Conservation (phyloP, 30 jellyfish, hydroid and myxozoan genomes). For the Chironex yamaguchii region DNA sequence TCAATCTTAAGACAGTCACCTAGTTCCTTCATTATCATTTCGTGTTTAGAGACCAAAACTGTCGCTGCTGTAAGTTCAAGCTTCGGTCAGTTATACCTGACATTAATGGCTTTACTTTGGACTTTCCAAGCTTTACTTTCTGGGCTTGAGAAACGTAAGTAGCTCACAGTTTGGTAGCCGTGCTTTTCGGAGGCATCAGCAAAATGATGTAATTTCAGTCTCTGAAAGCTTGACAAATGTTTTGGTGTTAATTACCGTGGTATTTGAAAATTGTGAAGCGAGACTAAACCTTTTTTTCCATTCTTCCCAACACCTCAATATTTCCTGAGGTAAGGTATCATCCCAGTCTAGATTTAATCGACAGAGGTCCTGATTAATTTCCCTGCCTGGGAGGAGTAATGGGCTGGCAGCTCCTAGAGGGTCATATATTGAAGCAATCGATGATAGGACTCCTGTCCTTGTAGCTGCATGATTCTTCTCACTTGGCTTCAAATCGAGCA, state of each 20-base stretch:
- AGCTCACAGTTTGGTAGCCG: too few relatives aligned
- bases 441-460: slow-evolving; percentile 37
- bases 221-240: background rate
- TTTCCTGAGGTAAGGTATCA: slow-evolving; percentile 33
- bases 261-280: slow-evolving; percentile 1
- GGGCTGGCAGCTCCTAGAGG: slow-evolving; percentile 52
- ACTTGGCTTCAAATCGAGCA: background rate
- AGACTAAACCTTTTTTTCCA: slow-evolving; percentile 33
- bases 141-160: too few relatives aligned
- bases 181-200: too few relatives aligned
- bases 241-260: slow-evolving; percentile 7
- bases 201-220: slow-evolving; percentile 36
- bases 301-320: slow-evolving; percentile 7
- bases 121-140: too few relatives aligned
- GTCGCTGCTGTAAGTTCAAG: too few relatives aligned
- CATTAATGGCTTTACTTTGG: too few relatives aligned
- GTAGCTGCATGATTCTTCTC: slow-evolving; percentile 47
- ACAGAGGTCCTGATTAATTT: slow-evolving; percentile 34
- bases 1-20: too few relatives aligned
- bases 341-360: slow-evolving; percentile 37
- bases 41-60: too few relatives aligned
- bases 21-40: too few relatives aligned
- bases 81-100: too few relatives aligned
- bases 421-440: slow-evolving; percentile 41
- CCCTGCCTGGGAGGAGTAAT: slow-evolving; percentile 19